These are phyloP conservation scores for Leuciscus idus DNA, from an alignment of 2,113 vertebrate genomes.

Conservation along the genomic window DNA sequence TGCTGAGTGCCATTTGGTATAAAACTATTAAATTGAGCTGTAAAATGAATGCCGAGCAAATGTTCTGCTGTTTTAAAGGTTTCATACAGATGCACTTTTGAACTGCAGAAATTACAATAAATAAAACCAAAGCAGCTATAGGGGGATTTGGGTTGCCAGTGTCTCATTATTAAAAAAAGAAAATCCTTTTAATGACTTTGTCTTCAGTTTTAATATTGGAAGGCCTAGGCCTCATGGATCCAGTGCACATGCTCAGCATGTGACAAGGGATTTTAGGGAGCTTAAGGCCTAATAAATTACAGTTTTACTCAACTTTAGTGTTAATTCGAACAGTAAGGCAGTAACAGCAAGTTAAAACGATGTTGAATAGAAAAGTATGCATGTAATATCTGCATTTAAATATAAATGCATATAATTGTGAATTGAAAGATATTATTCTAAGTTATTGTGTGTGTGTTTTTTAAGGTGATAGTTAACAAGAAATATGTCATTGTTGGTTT, in stretches of 20 bases:
- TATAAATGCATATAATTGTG: neutral
- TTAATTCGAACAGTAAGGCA: neutral
- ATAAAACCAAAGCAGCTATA: neutral
- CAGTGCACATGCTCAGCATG: constrained; percentile 55
- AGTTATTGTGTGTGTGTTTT: neutral
- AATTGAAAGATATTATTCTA: neutral
- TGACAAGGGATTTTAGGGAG: constrained; percentile 58
- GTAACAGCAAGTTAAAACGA: neutral
- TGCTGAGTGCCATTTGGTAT: neutral
- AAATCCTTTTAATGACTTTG: neutral
- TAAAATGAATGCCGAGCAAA: neutral
- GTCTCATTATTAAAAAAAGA: neutral
- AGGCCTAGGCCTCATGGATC: neutral
- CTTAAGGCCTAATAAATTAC: constrained; percentile 47
- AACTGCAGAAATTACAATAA: neutral
- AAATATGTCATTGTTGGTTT: neutral
- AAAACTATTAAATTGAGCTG: neutral
- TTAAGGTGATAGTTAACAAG: neutral
- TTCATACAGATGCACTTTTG: neutral
- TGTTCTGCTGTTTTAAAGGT: neutral
- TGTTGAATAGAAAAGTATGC: neutral
- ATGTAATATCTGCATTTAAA: neutral
- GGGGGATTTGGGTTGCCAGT: neutral
- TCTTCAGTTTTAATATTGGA: neutral
- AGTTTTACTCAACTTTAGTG: neutral